Percentiles rank a stretch among this genome's conserved stretches.
phyloP scores from a whole-genome alignment of 1,140 invertebrate genomes.

The Anastrepha ludens region DNA sequence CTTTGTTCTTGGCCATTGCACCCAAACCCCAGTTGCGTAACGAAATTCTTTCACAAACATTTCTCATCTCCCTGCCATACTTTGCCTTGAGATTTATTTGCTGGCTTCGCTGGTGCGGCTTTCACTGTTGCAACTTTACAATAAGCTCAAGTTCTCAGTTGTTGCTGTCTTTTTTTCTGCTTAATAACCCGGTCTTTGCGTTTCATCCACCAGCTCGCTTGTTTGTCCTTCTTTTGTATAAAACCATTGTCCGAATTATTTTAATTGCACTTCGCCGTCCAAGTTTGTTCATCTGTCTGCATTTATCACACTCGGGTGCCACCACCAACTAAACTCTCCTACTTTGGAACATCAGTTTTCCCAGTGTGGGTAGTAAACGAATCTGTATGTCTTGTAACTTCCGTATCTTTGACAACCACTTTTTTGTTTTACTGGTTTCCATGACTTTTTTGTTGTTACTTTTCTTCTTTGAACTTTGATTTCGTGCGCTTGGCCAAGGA shows the following conservation, averaged over 20 bases:
- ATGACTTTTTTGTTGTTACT: background rate
- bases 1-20: slow-evolving; percentile 18
- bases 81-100: slow-evolving; percentile 42
- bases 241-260: slow-evolving; percentile 58
- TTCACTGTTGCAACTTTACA: slow-evolving; percentile 43
- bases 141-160: background rate
- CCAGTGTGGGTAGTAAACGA: background rate
- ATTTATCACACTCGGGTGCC: slow-evolving; percentile 41
- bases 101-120: slow-evolving; percentile 34
- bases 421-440: slow-evolving; percentile 7
- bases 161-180: background rate
- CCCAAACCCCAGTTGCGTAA: background rate
- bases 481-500: slow-evolving; percentile 55
- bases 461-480: slow-evolving; percentile 48
- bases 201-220: background rate
- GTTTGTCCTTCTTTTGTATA: slow-evolving; percentile 53
- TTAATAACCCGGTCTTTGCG: slow-evolving; percentile 13
- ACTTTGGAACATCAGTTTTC: background rate
- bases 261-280: slow-evolving; percentile 55
- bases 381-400: slow-evolving; percentile 40
- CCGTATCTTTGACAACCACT: slow-evolving; percentile 41
- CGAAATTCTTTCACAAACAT: slow-evolving; percentile 50
- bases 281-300: slow-evolving; percentile 52
- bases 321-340: background rate
- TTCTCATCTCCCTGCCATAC: slow-evolving; percentile 45